A percentile compares a stretch with the other conserved stretches of the same genome.
These are phyloP conservation scores for Stichodactyla helianthus DNA, from an alignment of 64 coral and sea anemone genomes.

Conservation along the genomic window DNA sequence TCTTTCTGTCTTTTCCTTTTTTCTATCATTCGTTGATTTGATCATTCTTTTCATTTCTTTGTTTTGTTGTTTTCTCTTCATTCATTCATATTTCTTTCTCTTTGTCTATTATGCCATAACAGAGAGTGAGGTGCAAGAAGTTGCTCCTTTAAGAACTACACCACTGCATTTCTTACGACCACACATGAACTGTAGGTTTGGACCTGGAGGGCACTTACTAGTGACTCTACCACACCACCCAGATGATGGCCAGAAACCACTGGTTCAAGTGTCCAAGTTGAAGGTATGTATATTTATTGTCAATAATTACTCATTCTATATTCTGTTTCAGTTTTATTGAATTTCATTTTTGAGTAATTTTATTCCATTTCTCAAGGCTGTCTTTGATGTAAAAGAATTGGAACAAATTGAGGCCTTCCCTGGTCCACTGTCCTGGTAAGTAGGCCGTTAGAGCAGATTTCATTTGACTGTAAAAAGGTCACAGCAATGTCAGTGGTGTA, in stretches of 20 bases:
- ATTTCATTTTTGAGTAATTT: background rate
- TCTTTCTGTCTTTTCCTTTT: too few species aligned
- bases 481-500: too few species aligned
- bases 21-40: background rate
- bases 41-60: background rate
- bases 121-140: constrained; percentile 14
- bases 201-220: constrained; percentile 33
- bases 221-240: constrained; percentile 36
- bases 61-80: too few species aligned
- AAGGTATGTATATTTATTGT: constrained; percentile 19
- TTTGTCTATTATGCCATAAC: background rate
- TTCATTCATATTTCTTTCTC: background rate
- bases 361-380: background rate
- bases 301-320: too few species aligned
- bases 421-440: constrained; percentile 51
- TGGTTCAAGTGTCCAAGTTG: constrained; percentile 18
- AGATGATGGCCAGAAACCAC: constrained; percentile 44
- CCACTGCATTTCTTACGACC: constrained; percentile 52
- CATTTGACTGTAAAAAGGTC: too few species aligned
- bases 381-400: constrained; percentile 29
- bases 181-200: constrained; percentile 37
- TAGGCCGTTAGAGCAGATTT: background rate
- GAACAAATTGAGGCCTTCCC: constrained; percentile 43
- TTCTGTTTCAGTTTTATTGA: background rate
- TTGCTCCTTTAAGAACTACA: constrained; percentile 24